Percentiles rank a stretch among this genome's conserved stretches.
phyloP scores from a whole-genome alignment of 2,888 invertebrate species.

The Apodemia duryi region DNA sequence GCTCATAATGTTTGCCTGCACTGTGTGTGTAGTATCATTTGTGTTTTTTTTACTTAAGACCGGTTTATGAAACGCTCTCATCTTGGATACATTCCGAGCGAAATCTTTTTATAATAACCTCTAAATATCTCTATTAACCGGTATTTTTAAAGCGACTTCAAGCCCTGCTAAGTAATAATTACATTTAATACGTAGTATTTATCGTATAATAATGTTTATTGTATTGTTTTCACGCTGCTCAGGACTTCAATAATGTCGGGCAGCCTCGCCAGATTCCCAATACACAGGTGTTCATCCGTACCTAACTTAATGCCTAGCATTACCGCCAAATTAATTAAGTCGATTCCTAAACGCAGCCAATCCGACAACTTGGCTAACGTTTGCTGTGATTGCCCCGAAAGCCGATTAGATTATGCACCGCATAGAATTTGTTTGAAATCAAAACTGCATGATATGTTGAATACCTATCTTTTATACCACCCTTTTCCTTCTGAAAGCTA shows the following conservation, averaged over 20 bases:
- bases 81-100: too few species aligned
- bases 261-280: conserved; percentile 71
- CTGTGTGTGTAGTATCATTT: too few species aligned
- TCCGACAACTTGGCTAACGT: conserved; percentile 44
- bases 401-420: conserved; percentile 54
- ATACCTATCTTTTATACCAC: conserved; percentile 60
- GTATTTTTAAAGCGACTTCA: too few species aligned
- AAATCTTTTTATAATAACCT: too few species aligned
- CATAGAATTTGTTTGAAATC: conserved; percentile 60
- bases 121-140: too few species aligned
- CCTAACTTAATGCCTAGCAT: conserved; percentile 33
- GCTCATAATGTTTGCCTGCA: too few species aligned
- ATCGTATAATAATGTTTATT: background rate
- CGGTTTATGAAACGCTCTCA: too few species aligned
- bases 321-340: conserved; percentile 5
- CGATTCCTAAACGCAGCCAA: conserved; percentile 24
- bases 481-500: conserved; percentile 63
- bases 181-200: too few species aligned
- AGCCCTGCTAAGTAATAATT: too few species aligned
- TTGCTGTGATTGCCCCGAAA: conserved; percentile 64
- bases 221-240: conserved; percentile 52
- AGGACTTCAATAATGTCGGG: conserved; percentile 73
- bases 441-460: conserved; percentile 47
- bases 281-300: conserved; percentile 68
- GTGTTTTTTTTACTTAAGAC: too few species aligned